A percentile compares a stretch with the other conserved stretches of the same genome.
Evolutionary conservation across 2,113 vertebrate species (phyloP).

Genomic region (Pygathrix nemaeus): DNA sequence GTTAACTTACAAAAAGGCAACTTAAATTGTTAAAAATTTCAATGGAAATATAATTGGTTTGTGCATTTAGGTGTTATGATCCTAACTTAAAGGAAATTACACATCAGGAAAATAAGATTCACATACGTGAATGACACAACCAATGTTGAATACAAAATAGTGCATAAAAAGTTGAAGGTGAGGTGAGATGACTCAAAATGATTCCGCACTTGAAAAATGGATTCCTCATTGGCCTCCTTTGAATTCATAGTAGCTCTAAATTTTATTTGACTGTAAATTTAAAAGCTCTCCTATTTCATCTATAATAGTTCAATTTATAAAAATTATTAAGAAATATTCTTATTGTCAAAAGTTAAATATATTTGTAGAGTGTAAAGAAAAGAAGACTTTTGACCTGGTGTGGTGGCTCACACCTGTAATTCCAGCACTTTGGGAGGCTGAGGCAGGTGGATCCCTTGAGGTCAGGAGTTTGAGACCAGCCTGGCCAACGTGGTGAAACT

Average conservation of each 20-base stretch:
- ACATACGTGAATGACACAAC: not conserved
- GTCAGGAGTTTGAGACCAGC: no score
- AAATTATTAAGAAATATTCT: not conserved
- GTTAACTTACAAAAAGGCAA: not conserved
- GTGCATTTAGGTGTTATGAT: not conserved
- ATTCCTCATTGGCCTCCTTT: not conserved
- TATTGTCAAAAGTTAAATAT: not conserved
- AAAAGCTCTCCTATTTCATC: not conserved
- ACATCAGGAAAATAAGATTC: not conserved
- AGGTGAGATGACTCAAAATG: not conserved
- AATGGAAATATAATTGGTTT: not conserved
- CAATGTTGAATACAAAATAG: not conserved
- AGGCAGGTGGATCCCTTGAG: no score
- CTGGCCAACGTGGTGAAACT: no score
- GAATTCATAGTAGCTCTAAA: not conserved
- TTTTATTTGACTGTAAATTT: slow-evolving; percentile 21
- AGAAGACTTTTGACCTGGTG: not conserved
- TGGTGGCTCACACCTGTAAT: no score
- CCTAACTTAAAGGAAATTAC: not conserved
- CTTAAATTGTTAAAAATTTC: not conserved
- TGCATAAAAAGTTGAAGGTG: not conserved
- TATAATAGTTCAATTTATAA: not conserved
- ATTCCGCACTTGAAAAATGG: not conserved
- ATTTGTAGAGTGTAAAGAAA: not conserved
- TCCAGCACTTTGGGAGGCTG: no score